Conservation (phyloP, 1,140 invertebrate genomes). For the Onthophagus taurus region DNA sequence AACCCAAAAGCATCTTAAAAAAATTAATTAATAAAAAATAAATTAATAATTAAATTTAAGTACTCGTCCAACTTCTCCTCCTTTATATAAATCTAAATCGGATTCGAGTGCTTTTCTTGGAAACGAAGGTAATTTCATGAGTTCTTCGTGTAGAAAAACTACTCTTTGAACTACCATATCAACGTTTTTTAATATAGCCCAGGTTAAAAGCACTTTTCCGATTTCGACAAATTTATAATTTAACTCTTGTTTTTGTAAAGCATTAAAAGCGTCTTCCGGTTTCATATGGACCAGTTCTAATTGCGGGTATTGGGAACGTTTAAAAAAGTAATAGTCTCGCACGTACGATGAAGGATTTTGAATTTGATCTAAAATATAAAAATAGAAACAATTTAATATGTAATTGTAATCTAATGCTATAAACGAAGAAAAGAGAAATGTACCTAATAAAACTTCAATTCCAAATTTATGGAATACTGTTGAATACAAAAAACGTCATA, state of each 20-base stretch:
- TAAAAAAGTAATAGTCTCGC: slow-evolving; percentile 98
- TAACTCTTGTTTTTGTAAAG: slow-evolving; percentile 86
- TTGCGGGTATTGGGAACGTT: slow-evolving; percentile 96
- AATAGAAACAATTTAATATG: too few relatives aligned
- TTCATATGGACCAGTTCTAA: slow-evolving; percentile 91
- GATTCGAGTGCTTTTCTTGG: slow-evolving; percentile 95
- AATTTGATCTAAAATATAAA: slow-evolving; percentile 70
- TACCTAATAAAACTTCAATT: too few relatives aligned
- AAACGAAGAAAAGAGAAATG: background rate
- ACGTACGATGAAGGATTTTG: slow-evolving; percentile 91
- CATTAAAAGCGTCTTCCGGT: slow-evolving; percentile 81
- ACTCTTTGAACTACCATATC: slow-evolving; percentile 90
- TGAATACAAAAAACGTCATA: too few relatives aligned
- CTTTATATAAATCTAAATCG: slow-evolving; percentile 87
- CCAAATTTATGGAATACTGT: too few relatives aligned
- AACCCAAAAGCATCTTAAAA: slow-evolving; percentile 55
- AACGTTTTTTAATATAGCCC: slow-evolving; percentile 84
- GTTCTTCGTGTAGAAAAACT: slow-evolving; percentile 97
- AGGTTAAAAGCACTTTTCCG: slow-evolving; percentile 84
- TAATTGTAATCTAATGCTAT: too few relatives aligned
- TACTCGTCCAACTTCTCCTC: slow-evolving; percentile 82
- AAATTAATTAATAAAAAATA: background rate
- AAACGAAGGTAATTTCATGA: slow-evolving; percentile 97
- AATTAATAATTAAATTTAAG: slow-evolving; percentile 16
- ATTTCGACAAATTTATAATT: slow-evolving; percentile 94